Conservation (phyloP, 2,888 invertebrate genomes). For the Drosophila planitibia region DNA sequence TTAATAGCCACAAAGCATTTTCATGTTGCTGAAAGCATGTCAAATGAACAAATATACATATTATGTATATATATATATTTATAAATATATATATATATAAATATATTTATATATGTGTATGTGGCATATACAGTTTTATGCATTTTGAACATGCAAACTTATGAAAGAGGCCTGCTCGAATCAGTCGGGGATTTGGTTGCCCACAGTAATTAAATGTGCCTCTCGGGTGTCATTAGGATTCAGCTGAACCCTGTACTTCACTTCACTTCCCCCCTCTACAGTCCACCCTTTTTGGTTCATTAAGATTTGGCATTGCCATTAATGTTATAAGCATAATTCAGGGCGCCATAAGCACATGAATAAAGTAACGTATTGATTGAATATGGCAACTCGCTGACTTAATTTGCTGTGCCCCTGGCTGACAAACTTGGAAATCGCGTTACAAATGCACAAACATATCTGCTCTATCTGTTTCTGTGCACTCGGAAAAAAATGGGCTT, state of each 20-base stretch:
- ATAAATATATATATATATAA: conserved; percentile 1
- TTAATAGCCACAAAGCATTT: conserved; percentile 78
- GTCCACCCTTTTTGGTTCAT: conserved; percentile 2
- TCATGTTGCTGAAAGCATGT: conserved; percentile 72
- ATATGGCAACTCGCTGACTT: conserved; percentile 38
- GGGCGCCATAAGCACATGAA: conserved; percentile 64
- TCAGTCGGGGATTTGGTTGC: conserved; percentile 18
- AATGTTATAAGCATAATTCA: conserved; percentile 66
- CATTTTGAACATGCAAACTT: conserved; percentile 72
- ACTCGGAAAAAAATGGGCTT: neutral
- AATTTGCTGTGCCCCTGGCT: conserved; percentile 28
- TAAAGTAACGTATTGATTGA: conserved; percentile 69
- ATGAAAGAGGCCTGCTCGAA: conserved; percentile 23
- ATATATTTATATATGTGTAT: conserved; percentile 38
- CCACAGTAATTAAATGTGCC: conserved; percentile 56
- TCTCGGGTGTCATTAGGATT: conserved; percentile 55
- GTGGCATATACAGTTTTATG: conserved; percentile 62
- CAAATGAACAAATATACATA: conserved; percentile 5
- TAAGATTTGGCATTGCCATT: conserved; percentile 29
- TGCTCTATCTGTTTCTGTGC: neutral
- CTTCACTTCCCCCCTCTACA: neutral
- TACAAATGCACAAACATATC: conserved; percentile 41
- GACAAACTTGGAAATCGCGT: conserved; percentile 21
- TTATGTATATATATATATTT: conserved; percentile 2
- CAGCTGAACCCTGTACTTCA: conserved; percentile 6